Percentiles rank a stretch among this genome's conserved stretches.
phyloP scores from a whole-genome alignment of 2,888 invertebrate species.

The Parnassius glacialis region DNA sequence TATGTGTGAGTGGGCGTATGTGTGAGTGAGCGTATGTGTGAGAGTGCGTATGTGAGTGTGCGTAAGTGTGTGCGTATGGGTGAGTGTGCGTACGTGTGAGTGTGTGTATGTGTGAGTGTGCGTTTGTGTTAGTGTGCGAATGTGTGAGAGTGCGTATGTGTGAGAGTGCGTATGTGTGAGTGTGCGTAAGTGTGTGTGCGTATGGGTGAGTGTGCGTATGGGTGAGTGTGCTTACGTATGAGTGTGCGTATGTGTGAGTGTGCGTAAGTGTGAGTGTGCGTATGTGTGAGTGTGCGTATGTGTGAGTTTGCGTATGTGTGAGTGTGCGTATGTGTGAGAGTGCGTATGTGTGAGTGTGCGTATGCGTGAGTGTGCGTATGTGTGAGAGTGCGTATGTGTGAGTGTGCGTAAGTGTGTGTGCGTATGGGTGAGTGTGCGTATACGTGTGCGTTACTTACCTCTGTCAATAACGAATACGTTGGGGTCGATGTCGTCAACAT shows the following conservation, averaged over 20 bases:
- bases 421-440: no score
- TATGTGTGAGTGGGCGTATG: no score
- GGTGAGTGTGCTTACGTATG: no score
- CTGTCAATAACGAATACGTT: constrained; percentile 84
- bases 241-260: background rate
- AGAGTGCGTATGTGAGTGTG: background rate
- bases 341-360: no score
- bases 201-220: no score
- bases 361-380: background rate
- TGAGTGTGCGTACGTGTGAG: background rate
- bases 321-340: no score
- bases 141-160: background rate
- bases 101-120: no score
- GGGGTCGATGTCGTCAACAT: constrained; percentile 84
- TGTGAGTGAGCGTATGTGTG: background rate
- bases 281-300: background rate
- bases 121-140: no score
- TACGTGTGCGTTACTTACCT: constrained; percentile 62
- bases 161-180: background rate
- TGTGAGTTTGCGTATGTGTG: no score
- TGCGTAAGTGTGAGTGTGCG: background rate
- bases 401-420: no score
- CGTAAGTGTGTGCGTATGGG: no score
- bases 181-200: no score
- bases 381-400: background rate